Percentiles rank a stretch among this genome's conserved stretches.
These are phyloP conservation scores for Aphrophora alni DNA, from an alignment of 2,888 invertebrate genomes.

Conservation along the genomic window DNA sequence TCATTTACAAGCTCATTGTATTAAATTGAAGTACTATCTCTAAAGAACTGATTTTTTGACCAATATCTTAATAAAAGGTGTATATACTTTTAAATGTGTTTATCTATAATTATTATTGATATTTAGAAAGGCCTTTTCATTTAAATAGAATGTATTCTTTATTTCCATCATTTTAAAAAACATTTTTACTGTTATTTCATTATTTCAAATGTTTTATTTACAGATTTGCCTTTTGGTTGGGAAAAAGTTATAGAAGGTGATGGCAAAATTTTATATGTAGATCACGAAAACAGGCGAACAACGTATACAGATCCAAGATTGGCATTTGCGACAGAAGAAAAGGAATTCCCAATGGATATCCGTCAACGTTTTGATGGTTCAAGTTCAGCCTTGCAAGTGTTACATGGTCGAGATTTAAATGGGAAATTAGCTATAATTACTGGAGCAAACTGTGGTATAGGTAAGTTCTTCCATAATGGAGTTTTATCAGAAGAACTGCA, in stretches of 20 bases:
- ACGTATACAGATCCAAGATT: constrained; percentile 91
- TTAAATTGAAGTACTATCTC: too few relatives aligned
- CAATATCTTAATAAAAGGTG: too few relatives aligned
- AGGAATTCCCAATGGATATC: constrained; percentile 71
- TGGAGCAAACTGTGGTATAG: constrained; percentile 92
- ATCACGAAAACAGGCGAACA: constrained; percentile 77
- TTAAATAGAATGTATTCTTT: too few relatives aligned
- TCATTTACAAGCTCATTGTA: too few relatives aligned
- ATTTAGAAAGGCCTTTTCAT: too few relatives aligned
- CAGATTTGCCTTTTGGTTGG: constrained; percentile 90
- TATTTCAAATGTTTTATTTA: constrained; percentile 42
- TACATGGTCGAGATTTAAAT: constrained; percentile 87
- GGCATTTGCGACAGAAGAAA: constrained; percentile 88
- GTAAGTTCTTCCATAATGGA: too few relatives aligned
- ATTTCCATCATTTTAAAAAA: too few relatives aligned
- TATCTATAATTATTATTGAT: too few relatives aligned
- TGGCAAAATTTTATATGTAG: constrained; percentile 77
- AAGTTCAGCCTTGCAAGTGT: constrained; percentile 80
- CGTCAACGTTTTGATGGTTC: constrained; percentile 88
- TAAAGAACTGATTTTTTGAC: too few relatives aligned
- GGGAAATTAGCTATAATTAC: constrained; percentile 87
- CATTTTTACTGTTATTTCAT: too few relatives aligned
- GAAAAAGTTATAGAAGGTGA: constrained; percentile 75
- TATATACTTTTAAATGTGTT: too few relatives aligned
- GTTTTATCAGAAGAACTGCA: too few relatives aligned